Evolutionary conservation across 2,113 vertebrate species (phyloP), one percentile per base, ranked within the genome.

Genomic region (Tor tambroides): DNA sequence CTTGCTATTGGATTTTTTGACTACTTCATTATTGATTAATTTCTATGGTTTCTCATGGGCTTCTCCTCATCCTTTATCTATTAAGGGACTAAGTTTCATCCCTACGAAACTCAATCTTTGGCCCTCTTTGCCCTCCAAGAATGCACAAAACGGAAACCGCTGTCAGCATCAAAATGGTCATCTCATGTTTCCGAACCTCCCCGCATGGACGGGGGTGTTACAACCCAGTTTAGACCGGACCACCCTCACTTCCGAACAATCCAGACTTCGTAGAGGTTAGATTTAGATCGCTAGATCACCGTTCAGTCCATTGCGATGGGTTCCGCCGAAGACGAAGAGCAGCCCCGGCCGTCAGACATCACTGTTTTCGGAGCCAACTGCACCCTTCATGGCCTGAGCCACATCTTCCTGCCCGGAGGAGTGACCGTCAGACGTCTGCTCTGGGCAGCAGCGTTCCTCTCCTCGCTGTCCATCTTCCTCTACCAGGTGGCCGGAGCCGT

Each of bases 361-460:
- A 94, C 94, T 0, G 94, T 95, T 35, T 98, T 96, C 0, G 96
- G 96, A 71, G 92, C 93, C 83, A 95, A 93, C 93, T 96, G 96
- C 75, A 95, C 96, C 0, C 92, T 97, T 59, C 97, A 97, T 0
- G 96, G 96, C 28, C 91, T 97, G 51, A 95, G 95, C 88, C 96
- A 96, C 28, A 90, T 98, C 92, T 97, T 97, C 2, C 86, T 94
- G n/a, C 96, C 95, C 0, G 96, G 96, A 0, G 92, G 94, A 0
- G 90, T 95, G 26, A 96, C 94, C 0, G 30, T 94, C 0, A 94
- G 94, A 2, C 93, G 95, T 1, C 88, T 94, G 28, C 95, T 97
- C 4, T 97, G 97, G 97, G 96, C 96, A 0, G 26, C 87, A 0
- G 95, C 96, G 0, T 91, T 97, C 90, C 88, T 92, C 46, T 88